Base-by-base conservation (phyloP, 2,888 invertebrate species). In the Meiosimyza platycephala region DNA sequence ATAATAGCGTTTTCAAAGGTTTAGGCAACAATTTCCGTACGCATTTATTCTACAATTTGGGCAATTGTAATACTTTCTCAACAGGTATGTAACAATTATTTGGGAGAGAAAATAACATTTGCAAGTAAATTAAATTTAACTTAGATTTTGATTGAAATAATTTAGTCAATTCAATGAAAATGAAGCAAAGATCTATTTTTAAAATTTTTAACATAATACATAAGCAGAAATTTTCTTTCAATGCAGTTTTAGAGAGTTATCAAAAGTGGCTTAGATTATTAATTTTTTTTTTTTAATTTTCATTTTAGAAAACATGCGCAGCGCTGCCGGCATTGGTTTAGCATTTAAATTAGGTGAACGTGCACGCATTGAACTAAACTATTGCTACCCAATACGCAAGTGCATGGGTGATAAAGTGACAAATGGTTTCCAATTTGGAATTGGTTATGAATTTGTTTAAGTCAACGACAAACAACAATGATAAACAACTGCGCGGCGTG, bases 321-420 rank as follows among this genome's bases (percentile, higher is more conserved):
- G 93, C 81, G 91, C 97, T 4, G 91, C 91, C 80, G 99, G 99
- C 50, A 87, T 92, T 71, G 98, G 98, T 16, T 85, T 98, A 69
- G 95, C 94, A 15, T 89, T 98, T 83, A 91, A 94, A 76, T 88
- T 99, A 72, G 96, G 93, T 78, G 90, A 94, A 78, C 89, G 93
- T 76, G 97, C 97, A n/a, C 90, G 98, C 72, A 90, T 99, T 71
- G 99, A 99, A 89, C 90, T 99, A 70, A 99, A 98, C 90, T 97
- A 98, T 88, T 94, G 95, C 86, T 88, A 94, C 82, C 98, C 98
- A 57, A 81, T 94, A 71, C 88, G 89, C 63, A 90, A 90, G 76
- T 89, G 90, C 77, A 87, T 89, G 74, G 91, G 90, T 15, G 96
- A 97, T 88, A 88, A 86, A 79, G 79, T 90, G 71, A 88, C 90